Percentiles rank a stretch among this genome's conserved stretches.
Evolutionary conservation across 2,113 vertebrate species (phyloP).

Genomic region (Hipposideros armiger): DNA sequence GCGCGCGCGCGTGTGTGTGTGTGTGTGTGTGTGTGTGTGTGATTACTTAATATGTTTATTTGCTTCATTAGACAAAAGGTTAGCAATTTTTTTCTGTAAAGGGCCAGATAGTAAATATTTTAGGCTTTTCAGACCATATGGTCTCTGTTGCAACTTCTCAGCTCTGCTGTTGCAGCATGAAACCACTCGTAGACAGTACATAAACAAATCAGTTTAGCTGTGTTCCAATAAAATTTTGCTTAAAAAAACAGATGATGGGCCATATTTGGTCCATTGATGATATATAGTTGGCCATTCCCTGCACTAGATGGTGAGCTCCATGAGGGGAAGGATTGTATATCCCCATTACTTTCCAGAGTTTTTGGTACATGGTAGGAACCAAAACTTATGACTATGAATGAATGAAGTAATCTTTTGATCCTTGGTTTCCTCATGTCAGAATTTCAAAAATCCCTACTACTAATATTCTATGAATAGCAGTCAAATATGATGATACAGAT

Average conservation of each 20-base stretch:
- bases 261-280: background rate
- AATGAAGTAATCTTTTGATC: conserved; percentile 26
- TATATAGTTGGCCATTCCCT: background rate
- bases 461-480: conserved; percentile 20
- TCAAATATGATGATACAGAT: conserved; percentile 29
- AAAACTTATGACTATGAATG: background rate
- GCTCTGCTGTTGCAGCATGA: background rate
- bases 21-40: background rate
- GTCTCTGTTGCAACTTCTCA: background rate
- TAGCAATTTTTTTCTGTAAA: conserved; percentile 48
- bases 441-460: background rate
- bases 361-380: background rate
- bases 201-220: background rate
- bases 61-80: background rate
- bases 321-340: background rate
- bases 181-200: background rate
- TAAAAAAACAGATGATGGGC: background rate
- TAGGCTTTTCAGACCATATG: background rate
- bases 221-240: conserved; percentile 12
- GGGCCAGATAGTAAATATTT: background rate
- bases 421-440: conserved; percentile 55
- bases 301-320: background rate
- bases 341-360: background rate
- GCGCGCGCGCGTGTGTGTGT: too few species aligned
- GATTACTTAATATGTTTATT: background rate